Percentiles rank a stretch among this genome's conserved stretches.
Conservation (phyloP, 2,113 vertebrate genomes). For the Austrofundulus limnaeus region DNA sequence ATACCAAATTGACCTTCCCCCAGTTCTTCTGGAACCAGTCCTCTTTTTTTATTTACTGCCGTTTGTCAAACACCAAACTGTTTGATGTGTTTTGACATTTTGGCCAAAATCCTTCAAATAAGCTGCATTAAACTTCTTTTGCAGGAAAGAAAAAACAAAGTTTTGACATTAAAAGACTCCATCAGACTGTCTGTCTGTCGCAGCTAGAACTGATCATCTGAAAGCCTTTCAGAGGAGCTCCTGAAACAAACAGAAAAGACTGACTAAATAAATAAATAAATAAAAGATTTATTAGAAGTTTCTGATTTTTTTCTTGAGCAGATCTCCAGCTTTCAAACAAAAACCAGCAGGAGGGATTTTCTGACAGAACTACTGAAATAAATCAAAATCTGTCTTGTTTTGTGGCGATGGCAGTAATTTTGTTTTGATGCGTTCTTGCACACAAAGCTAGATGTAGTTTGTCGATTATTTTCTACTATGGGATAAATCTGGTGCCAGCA, state of each 20-base stretch:
- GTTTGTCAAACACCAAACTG: neutral
- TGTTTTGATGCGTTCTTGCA: neutral
- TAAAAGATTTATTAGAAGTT: neutral
- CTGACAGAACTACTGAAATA: neutral
- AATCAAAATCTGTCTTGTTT: neutral
- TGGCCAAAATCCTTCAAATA: conserved; percentile 1
- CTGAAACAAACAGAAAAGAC: neutral
- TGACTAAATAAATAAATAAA: conserved; percentile 3
- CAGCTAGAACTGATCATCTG: neutral
- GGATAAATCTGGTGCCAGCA: no score
- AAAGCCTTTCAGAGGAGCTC: no score
- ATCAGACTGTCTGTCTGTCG: neutral
- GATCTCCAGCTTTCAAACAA: neutral
- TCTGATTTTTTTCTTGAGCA: conserved; percentile 11
- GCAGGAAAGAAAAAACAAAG: no score
- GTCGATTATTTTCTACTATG: no score
- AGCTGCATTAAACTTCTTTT: neutral
- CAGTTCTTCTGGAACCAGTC: no score
- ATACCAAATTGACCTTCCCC: no score
- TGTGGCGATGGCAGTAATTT: neutral
- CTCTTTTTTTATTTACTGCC: no score
- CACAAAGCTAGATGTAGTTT: no score
- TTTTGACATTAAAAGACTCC: neutral
- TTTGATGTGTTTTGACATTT: conserved; percentile 5
- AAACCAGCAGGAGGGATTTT: neutral